Percentiles rank a stretch among this genome's conserved stretches.
These are phyloP conservation scores for Bombus picipes DNA, from an alignment of 1,140 invertebrate species.

Conservation along the genomic window DNA sequence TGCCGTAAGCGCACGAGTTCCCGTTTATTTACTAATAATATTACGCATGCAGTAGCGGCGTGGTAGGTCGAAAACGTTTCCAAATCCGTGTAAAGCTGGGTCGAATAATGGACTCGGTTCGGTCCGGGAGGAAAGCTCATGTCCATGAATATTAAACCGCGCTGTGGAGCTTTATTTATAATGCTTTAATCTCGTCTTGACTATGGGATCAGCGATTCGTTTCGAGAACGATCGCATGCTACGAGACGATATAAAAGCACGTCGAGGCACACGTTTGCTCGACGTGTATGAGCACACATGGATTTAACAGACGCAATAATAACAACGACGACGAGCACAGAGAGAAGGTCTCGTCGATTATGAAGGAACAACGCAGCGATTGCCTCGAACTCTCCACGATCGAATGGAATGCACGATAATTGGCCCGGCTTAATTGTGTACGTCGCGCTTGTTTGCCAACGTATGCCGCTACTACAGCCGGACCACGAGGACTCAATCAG, in stretches of 20 bases:
- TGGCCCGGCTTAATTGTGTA: conserved; percentile 54
- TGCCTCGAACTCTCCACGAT: conserved; percentile 15
- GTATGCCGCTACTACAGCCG: background rate
- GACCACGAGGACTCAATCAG: conserved; percentile 55
- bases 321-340: background rate
- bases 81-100: background rate
- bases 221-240: background rate
- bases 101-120: conserved; percentile 7
- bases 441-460: conserved; percentile 36
- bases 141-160: conserved; percentile 4
- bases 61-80: background rate
- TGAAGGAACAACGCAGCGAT: conserved; percentile 33
- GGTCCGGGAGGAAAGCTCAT: background rate
- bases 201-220: conserved; percentile 5
- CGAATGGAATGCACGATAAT: conserved; percentile 55
- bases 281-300: too few relatives aligned
- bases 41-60: background rate
- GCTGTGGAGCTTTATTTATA: background rate
- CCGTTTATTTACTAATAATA: background rate
- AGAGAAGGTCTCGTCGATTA: conserved; percentile 1
- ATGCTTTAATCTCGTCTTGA: conserved; percentile 13
- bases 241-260: background rate
- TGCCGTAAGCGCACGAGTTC: too few relatives aligned
- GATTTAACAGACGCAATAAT: background rate
- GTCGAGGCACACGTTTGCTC: too few relatives aligned